Percentiles rank a stretch among this genome's conserved stretches.
Conservation (phyloP, 2,888 invertebrate species). For the Pyrrhosoma nymphula region DNA sequence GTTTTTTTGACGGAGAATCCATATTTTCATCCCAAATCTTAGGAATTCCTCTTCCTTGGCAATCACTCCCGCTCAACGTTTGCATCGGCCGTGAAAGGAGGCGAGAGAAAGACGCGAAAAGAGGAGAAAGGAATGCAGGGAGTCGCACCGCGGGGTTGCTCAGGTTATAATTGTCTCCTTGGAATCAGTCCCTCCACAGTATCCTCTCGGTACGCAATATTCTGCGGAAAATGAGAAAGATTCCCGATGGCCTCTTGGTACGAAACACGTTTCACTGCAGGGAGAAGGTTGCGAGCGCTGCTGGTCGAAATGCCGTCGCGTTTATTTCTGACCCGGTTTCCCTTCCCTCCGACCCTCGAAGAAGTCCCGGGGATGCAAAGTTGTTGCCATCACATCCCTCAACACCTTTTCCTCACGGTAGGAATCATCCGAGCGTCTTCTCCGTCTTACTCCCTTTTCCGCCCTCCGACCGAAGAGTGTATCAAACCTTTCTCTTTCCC, state of each 20-base stretch:
- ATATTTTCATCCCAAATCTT: not conserved
- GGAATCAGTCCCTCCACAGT: not conserved
- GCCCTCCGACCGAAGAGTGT: not conserved
- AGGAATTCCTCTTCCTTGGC: not conserved
- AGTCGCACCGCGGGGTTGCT: not conserved
- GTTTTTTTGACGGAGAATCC: not conserved
- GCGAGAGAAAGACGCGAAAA: not conserved
- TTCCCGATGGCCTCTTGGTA: not conserved
- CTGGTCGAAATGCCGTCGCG: not conserved
- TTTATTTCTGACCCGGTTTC: not conserved
- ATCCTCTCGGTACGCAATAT: not conserved
- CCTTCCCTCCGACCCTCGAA: not conserved
- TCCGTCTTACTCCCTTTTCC: not conserved
- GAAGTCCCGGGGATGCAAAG: not conserved
- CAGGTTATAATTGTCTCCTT: not conserved
- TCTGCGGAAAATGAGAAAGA: not conserved
- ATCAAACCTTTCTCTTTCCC: slow-evolving; percentile 15
- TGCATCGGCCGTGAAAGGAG: not conserved
- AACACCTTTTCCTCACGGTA: not conserved
- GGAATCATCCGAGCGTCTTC: not conserved
- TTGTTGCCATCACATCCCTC: not conserved
- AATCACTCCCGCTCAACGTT: not conserved
- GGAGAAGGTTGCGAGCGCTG: not conserved
- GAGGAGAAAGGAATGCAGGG: not conserved
- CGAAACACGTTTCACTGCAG: not conserved